Percentiles rank a stretch among this genome's conserved stretches.
phyloP scores from a whole-genome alignment of 2,113 vertebrate species.

The Grammomys dolichurus region DNA sequence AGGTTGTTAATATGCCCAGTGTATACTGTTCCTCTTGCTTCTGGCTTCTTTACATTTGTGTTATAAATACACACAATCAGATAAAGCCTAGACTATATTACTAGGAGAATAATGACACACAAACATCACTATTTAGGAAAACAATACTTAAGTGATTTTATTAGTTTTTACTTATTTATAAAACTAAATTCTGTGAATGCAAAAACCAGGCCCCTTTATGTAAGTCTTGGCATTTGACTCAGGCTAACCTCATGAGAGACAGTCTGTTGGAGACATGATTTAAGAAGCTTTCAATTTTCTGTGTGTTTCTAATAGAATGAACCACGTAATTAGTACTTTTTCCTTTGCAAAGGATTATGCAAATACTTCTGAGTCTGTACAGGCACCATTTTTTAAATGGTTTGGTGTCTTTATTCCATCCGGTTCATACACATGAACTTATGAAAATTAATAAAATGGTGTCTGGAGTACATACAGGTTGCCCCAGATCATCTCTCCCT shows the following conservation, averaged over 20 bases:
- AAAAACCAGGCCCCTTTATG: not conserved
- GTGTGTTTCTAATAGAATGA: not conserved
- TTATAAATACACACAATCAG: not conserved
- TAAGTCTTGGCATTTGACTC: not conserved
- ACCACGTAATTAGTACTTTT: not conserved
- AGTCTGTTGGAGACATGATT: conserved; percentile 4
- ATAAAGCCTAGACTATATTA: not conserved
- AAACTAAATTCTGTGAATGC: not conserved
- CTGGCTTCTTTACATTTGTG: not conserved
- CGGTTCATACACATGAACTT: not conserved
- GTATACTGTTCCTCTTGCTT: not conserved
- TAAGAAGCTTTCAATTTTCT: conserved; percentile 29
- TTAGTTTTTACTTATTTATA: conserved; percentile 26
- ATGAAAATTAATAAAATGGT: not conserved
- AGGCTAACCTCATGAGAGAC: not conserved
- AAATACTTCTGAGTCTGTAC: conserved; percentile 29
- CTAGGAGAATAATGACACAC: not conserved
- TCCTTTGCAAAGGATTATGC: conserved; percentile 27
- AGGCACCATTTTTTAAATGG: not conserved
- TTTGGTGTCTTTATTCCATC: not conserved
- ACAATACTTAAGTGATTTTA: not conserved
- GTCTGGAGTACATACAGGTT: not conserved
- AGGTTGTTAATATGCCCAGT: accelerated
- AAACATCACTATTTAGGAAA: conserved; percentile 5
- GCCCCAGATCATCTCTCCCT: not conserved